Base-by-base conservation (phyloP, 2,113 vertebrate genomes). In the Aegithalos caudatus region DNA sequence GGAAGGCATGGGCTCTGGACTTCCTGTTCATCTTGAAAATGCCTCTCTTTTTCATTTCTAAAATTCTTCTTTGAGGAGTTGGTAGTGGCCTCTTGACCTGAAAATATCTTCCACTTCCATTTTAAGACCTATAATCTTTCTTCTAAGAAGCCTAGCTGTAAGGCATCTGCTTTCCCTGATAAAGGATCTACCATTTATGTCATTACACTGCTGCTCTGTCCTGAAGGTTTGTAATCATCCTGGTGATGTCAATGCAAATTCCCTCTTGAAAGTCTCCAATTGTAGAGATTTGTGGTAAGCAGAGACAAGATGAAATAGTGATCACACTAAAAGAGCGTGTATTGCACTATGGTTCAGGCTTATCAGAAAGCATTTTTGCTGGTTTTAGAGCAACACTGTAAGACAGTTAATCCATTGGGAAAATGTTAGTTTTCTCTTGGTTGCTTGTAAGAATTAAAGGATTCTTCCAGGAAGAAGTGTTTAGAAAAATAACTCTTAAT, bases 161-260 rank as follows among this genome's bases (percentile, higher is more conserved):
- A 96, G 73, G 70, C 62, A 81, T 92, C 88, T 82, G 45, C 80
- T 96, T 89, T 82, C 54, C 91, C 85, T 92, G 88, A 94, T 92
- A 74, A 94, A 91, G 56, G 37, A 91, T 84, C 76, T 96, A 72
- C 83, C 81, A 90, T 92, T 97, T 96, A 95, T 97, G 92, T 97
- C 83, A 91, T 95, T 93, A 88, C 31, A 4, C 27, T 87, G 71
- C 72, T 91, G 56, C 56, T 78, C n/a, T 96, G 90, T 95, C 94
- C 90, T 94, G 72, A n/a, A 90, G 90, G 74, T 84, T 94, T 96
- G 85, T 96, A 93, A 97, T 97, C 62, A 81, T 80, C 42, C n/a
- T 33, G 7, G 73, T 85, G 44, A 86, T 97, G 91, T 94, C 92
- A 94, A 94, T 89, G 95, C 84, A 91, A 94, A 97, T 97, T 97